phyloP scores from a whole-genome alignment of 2,797 vertebrate genomes.

The Choloepus didactylus region DNA sequence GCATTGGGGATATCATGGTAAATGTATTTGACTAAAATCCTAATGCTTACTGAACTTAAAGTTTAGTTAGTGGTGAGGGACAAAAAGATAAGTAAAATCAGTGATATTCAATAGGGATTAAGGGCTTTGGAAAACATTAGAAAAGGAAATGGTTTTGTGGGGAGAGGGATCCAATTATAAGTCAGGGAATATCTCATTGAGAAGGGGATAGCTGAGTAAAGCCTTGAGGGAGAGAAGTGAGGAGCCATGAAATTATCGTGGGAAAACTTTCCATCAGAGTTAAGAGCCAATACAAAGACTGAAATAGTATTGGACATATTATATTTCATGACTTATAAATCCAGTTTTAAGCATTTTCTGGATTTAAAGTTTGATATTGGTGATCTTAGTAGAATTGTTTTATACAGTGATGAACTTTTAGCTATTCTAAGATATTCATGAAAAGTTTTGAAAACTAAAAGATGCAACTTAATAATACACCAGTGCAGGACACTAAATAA shows the following conservation, averaged over 20 bases:
- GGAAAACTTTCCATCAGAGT: not conserved
- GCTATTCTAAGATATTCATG: not conserved
- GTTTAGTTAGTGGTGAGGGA: not conserved
- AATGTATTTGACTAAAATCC: not conserved
- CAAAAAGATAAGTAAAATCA: not conserved
- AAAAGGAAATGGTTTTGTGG: not conserved
- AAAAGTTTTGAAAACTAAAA: not conserved
- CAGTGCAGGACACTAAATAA: not conserved
- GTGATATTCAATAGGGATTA: not conserved
- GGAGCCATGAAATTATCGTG: not conserved
- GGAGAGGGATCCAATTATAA: not conserved
- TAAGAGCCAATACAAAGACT: not conserved
- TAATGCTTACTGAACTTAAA: not conserved
- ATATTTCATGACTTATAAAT: not conserved
- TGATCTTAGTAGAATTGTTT: not conserved
- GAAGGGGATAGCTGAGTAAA: not conserved
- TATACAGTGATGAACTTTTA: not conserved
- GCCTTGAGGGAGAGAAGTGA: not conserved
- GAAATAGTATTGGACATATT: not conserved
- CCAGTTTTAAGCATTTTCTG: not conserved
- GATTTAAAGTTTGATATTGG: not conserved
- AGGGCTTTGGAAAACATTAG: not conserved
- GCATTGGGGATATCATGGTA: fast-evolving
- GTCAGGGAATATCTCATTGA: not conserved
- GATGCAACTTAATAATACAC: not conserved